Evolutionary conservation across 2,888 invertebrate genomes (phyloP), one percentile per base, ranked within the genome.

Genomic region (Chalcosyrphus nemorum): DNA sequence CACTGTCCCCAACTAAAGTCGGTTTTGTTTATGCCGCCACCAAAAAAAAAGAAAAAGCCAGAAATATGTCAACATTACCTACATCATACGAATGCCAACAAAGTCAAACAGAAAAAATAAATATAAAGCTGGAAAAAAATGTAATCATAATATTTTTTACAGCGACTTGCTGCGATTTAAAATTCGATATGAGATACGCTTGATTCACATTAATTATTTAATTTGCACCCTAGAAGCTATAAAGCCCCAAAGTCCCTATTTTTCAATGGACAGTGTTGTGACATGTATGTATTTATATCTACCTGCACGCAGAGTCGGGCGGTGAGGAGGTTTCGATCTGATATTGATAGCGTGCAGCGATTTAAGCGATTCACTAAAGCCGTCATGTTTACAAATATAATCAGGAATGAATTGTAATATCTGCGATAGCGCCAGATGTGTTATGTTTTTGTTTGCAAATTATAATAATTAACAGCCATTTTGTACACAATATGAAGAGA

Each of bases 151-250:
- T 50, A 63, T 72, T 45, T 82, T 59, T 57, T 56, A 38, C 38
- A 38, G 13, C 43, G 19, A 52, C 38, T 24, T 13, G 35, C 32
- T 32, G 52, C 52, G 70, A 66, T 82, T 77, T 77, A 66, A 82
- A 77, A 72, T 77, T 77, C 71, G 54, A 71, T 41, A 56, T 76
- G 75, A 81, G 71, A 81, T 71, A 66, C 66, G 59, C 66, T 72
- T 52, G 32, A 47, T 71, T 77, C 72, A 54, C 77, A 82, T 82
- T 82, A 82, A 78, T 82, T 82, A 82, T 82, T 77, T 77, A 77
- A 77, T 82, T 82, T 72, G 56, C 57, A 50, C 50, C 45, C 61
- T 29, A 15, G n/a, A 27, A 38, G 43, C 32, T 63, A 47, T 38
- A 45, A 50, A 54, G 57, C 65, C 41, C 24, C 24, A 72, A 50